Base-by-base conservation (phyloP, 2,797 vertebrate species). In the Agapornis canus region DNA sequence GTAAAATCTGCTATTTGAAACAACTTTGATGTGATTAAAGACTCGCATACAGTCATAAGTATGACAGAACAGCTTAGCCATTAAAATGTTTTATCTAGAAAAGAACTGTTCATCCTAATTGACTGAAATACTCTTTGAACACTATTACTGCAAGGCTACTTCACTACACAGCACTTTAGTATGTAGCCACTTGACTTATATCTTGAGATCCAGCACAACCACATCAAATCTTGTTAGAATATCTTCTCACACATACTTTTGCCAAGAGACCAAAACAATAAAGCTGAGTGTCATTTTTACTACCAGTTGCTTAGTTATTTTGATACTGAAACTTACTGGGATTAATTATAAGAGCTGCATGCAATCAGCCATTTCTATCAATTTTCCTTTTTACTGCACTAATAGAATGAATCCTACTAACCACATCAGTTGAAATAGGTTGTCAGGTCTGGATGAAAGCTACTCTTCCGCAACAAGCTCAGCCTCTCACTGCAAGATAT, bases 51-150 rank as follows among this genome's bases (percentile, higher is more conserved):
- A 83, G 59, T 84, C 19, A 0, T 86, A 93, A 95, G 63, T 26
- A 61, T 54, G 81, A 96, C 87, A 95, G 81, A 93, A 96, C 61
- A 63, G 88, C 47, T 79, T 87, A 94, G 56, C 80, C 73, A 88
- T 86, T 91, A 95, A 97, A 77, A 90, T 84, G 69, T 92, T 96
- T 97, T 92, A 93, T 90, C 92, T 88, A 84, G 87, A 22, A 94
- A 94, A 95, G 78, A 94, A 95, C 66, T 31, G 43, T 60, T 88
- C 45, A n/a, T 91, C 89, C 65, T 87, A 94, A 86, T 89, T 92
- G 85, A 87, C 65, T 90, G 88, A 97, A 95, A 96, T 35, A 94
- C 59, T 85, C 82, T 94, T 85, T 86, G 68, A 97, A 94, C 23
- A 31, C 76, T 65, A 76, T 86, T 94, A 95, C 6, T 87, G 29